These are phyloP conservation scores for Diogma glabrata DNA, from an alignment of 2,888 invertebrate species.

Conservation along the genomic window DNA sequence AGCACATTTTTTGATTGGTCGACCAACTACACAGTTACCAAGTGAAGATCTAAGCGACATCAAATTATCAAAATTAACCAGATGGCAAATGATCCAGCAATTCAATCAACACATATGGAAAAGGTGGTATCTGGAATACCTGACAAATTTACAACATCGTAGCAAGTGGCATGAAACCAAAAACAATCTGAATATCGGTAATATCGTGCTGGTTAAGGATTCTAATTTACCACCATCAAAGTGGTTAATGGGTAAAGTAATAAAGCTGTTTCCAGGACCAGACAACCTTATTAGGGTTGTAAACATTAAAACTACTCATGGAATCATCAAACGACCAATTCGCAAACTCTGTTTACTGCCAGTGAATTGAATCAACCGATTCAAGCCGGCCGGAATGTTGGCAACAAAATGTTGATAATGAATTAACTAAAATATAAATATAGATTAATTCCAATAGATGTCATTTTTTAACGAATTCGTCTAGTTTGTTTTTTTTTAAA, in stretches of 20 bases:
- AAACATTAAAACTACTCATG: neutral
- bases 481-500: too few species aligned
- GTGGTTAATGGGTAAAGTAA: conserved; percentile 22
- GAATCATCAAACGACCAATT: neutral
- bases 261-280: conserved; percentile 18
- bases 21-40: conserved; percentile 4
- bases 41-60: neutral
- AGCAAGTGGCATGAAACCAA: conserved; percentile 22
- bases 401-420: too few species aligned
- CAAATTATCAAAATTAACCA: conserved; percentile 12
- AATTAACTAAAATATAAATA: too few species aligned
- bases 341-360: too few species aligned
- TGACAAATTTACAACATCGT: conserved; percentile 21
- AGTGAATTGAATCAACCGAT: too few species aligned
- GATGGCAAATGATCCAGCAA: conserved; percentile 23
- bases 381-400: too few species aligned
- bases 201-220: conserved; percentile 23
- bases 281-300: conserved; percentile 20
- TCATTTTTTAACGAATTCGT: too few species aligned
- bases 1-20: conserved; percentile 17
- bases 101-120: conserved; percentile 23
- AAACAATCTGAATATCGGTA: conserved; percentile 16
- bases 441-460: too few species aligned
- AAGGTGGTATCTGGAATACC: conserved; percentile 22
- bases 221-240: conserved; percentile 19